These are phyloP conservation scores for Parazoanthus darwini DNA, from an alignment of 92 coral and sea anemone species.

Conservation along the genomic window DNA sequence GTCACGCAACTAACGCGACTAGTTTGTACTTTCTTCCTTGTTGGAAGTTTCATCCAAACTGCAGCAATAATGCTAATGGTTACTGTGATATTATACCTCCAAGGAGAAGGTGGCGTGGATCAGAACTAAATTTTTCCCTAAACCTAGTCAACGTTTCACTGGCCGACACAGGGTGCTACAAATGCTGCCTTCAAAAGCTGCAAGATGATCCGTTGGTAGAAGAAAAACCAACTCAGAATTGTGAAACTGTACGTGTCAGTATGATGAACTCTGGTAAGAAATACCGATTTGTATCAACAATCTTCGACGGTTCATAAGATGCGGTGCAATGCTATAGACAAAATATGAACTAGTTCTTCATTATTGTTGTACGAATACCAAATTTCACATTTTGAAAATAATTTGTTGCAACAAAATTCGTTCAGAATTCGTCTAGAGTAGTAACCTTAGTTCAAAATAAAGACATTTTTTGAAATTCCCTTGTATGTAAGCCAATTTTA, in stretches of 20 bases:
- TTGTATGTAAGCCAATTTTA: too few relatives aligned
- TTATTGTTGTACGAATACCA: background rate
- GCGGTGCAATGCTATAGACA: background rate
- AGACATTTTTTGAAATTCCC: background rate
- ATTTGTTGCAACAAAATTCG: background rate
- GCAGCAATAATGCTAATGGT: background rate
- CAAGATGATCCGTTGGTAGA: background rate
- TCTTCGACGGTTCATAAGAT: background rate
- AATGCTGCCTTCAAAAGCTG: slow-evolving; percentile 7
- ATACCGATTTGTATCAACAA: background rate
- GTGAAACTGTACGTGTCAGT: background rate
- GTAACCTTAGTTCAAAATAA: background rate
- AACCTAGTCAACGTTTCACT: slow-evolving; percentile 6
- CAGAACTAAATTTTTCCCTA: background rate
- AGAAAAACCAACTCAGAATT: background rate
- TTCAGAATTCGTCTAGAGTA: background rate
- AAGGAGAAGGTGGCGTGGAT: background rate
- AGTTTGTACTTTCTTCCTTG: background rate
- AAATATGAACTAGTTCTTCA: background rate
- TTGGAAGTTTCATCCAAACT: slow-evolving; percentile 27
- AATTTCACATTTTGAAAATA: background rate
- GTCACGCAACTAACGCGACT: background rate
- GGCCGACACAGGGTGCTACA: slow-evolving; percentile 17
- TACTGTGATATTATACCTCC: background rate
- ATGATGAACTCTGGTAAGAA: background rate